phyloP scores from a whole-genome alignment of 1,140 invertebrate genomes.

The Apis mellifera region DNA sequence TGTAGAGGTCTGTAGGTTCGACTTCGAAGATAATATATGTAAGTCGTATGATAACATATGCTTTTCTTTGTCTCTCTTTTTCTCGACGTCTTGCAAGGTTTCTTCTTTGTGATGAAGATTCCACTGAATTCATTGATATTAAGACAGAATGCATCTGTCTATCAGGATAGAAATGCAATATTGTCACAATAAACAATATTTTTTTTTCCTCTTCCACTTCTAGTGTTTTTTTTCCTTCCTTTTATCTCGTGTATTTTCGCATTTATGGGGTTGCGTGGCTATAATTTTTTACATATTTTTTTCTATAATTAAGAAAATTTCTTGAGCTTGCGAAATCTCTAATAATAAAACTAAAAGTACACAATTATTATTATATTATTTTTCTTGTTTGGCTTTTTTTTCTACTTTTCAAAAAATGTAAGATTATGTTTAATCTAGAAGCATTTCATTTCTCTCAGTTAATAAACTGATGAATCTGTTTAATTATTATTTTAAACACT shows the following conservation, averaged over 20 bases:
- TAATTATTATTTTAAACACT: neutral
- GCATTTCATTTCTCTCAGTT: neutral
- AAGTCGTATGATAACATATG: neutral
- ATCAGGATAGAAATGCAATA: slow-evolving; percentile 44
- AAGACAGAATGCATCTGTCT: slow-evolving; percentile 18
- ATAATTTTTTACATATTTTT: neutral
- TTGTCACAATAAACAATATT: slow-evolving; percentile 39
- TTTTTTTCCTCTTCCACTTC: slow-evolving; percentile 2
- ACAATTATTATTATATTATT: neutral
- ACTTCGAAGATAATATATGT: neutral
- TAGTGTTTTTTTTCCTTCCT: neutral
- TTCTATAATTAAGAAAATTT: neutral
- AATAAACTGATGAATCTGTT: neutral
- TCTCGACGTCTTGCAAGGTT: neutral
- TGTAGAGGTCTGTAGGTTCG: neutral
- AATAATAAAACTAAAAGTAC: too few relatives aligned
- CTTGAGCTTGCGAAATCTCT: neutral
- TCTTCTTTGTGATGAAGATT: slow-evolving; percentile 19
- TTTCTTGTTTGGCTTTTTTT: neutral
- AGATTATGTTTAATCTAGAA: neutral
- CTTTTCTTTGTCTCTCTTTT: slow-evolving; percentile 2
- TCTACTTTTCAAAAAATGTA: neutral
- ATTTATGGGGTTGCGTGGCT: neutral
- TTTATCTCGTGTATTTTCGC: slow-evolving; percentile 5
- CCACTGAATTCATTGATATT: slow-evolving; percentile 27